phyloP scores from a whole-genome alignment of 2,888 invertebrate species.

The Mycalesis mineus region DNA sequence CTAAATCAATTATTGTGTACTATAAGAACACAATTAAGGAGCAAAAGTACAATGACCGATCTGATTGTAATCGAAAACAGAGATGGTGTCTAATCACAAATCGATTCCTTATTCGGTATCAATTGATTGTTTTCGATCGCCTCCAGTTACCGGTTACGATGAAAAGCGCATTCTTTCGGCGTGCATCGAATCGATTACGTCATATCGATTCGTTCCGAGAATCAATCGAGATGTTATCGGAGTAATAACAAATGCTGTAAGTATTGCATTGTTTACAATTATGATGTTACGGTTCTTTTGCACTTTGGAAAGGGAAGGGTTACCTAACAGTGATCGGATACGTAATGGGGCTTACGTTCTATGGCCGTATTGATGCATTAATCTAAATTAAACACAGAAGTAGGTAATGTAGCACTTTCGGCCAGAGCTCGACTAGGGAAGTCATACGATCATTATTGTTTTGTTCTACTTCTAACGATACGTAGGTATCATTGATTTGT shows the following conservation, averaged over 20 bases:
- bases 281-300: constrained; percentile 19
- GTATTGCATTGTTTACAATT: constrained; percentile 19
- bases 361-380: background rate
- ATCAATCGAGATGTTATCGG: constrained; percentile 38
- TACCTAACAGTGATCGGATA: constrained; percentile 5
- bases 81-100: background rate
- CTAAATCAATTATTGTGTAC: no score
- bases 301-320: constrained; percentile 9
- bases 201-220: constrained; percentile 34
- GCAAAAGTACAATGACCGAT: background rate
- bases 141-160: constrained; percentile 14
- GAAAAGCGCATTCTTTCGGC: constrained; percentile 19
- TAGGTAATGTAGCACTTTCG: no score
- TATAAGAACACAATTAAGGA: background rate
- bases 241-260: constrained; percentile 27
- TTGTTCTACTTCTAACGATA: no score
- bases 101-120: constrained; percentile 10
- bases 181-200: constrained; percentile 23
- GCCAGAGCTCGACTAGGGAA: no score
- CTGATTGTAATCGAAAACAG: background rate
- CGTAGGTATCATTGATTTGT: no score
- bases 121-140: constrained; percentile 12
- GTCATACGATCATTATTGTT: no score
- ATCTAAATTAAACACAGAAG: no score
- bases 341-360: background rate